Base-by-base conservation (phyloP, 2,888 invertebrate species). In the Athripsodes cinereus region DNA sequence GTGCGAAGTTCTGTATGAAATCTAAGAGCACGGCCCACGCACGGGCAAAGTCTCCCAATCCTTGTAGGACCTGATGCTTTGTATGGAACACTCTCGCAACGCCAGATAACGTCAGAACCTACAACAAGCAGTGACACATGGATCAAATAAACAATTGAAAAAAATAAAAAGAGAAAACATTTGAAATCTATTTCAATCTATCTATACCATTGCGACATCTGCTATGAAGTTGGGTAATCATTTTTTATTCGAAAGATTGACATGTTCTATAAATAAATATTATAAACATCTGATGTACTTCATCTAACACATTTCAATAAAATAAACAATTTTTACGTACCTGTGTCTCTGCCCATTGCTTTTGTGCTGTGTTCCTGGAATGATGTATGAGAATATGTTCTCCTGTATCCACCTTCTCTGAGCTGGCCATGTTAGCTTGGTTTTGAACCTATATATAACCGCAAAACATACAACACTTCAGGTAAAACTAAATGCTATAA, bases 291-390 rank as follows among this genome's bases (percentile, higher is more conserved):
- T 6, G 11, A 31, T 31, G 31, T 8, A 11, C 6, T 8, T 31
- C 6, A 31, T 31, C 6, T 8, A 31, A 11, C 31, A 11, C 31
- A 31, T 6, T 31, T 31, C 11, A 8, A 31, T 8, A 31, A 11
- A 8, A 31, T 6, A 8, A 31, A 6, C 11, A 8, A 31, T 31
- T 31, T 40, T 2, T n/a, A 40, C 10, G 10, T 47, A 86, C 90
- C 80, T 96, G 93, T 1, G 98, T 98, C 75, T 98, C 97, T 0
- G 97, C 96, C 97, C 97, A 98, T 69, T 98, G 98, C 68, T 98
- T 98, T 73, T 96, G 96, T 51, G 97, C 97, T 0, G 99, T 99
- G 73, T 99, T 98, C 59, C 99, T 82, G 1, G 97, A 94, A 74
- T 99, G 99, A 74, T 99, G 99, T 67, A 99, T 97, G 3, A 98